Conservation (phyloP, 2,888 invertebrate genomes). For the Calameuta idolon region DNA sequence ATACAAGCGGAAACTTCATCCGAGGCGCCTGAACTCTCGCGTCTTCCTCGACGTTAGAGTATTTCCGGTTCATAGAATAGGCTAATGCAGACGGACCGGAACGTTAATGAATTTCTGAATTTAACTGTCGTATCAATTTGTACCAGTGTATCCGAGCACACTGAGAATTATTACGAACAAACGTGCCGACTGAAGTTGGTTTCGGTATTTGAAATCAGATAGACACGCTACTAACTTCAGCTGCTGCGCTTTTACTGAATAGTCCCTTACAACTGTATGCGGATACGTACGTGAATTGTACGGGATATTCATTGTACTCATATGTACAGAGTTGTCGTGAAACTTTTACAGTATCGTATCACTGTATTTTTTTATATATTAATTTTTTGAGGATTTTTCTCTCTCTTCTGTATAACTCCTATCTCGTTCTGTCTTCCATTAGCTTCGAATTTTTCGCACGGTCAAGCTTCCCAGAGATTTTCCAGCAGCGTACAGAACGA, state of each 20-base stretch:
- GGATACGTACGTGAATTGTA: no score
- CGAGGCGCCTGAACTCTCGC: neutral
- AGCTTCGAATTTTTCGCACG: neutral
- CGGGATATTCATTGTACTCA: neutral
- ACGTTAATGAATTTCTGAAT: neutral
- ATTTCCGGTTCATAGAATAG: neutral
- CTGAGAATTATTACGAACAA: neutral
- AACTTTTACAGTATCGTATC: no score
- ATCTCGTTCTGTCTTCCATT: neutral
- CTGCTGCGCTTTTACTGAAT: neutral
- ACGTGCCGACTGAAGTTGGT: neutral
- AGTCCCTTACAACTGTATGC: neutral
- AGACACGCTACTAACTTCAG: neutral
- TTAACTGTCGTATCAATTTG: neutral
- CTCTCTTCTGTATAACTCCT: neutral
- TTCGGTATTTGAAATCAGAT: neutral
- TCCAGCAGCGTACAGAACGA: neutral
- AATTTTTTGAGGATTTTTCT: neutral
- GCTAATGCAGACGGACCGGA: neutral
- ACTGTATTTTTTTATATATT: neutral
- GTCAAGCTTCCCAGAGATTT: neutral
- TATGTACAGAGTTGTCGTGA: neutral
- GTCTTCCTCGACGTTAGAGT: neutral
- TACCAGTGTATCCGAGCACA: neutral
- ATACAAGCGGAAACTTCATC: slow-evolving; percentile 21